Base-by-base conservation (phyloP, 2,113 vertebrate species). In the Taurulus bubalis region DNA sequence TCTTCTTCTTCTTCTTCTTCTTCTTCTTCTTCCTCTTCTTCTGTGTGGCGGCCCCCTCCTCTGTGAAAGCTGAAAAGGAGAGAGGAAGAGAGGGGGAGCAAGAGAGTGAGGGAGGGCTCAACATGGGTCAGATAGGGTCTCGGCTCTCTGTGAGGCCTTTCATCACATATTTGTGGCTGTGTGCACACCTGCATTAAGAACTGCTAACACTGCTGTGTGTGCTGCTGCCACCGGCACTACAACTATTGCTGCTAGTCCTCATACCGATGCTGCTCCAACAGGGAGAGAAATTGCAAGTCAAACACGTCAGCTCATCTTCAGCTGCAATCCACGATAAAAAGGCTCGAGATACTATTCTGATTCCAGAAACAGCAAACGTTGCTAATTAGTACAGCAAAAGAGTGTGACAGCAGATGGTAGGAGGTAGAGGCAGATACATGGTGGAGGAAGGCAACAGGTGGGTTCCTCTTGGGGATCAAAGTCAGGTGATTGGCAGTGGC, bases 91-190 rank as follows among this genome's bases (percentile, higher is more conserved):
- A 74, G 55, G 47, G 69, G 38, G 84, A 11, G 56, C 32, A 24
- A 24, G 49, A 34, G 72, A 65, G 73, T 3, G 36, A 45, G 45
- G 36, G 79, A 45, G 32, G 56, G 69, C 77, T 91, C 77, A 24
- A 69, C 78, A 49, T 71, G 82, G 92, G 91, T 93, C 93, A 93
- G 83, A 88, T 87, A 55, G 89, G 91, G 91, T 92, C 87, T 86
- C 69, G n/a, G 79, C 70, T 85, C 90, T 93, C 87, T 88, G 85
- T 90, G 78, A 90, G 86, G 87, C 83, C 91, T 92, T 92, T 93
- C 89, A 91, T 77, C 89, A 90, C 84, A 68, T 82, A 82, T 90
- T 91, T 87, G 85, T 84, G 73, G 84, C 55, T 91, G 84, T 89
- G 84, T 87, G 82, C 85, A 92, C 91, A 94, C 90, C 91, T 91